Evolutionary conservation across 2,113 vertebrate genomes (phyloP), one percentile per base, ranked within the genome.

Genomic region (Anolis carolinensis): DNA sequence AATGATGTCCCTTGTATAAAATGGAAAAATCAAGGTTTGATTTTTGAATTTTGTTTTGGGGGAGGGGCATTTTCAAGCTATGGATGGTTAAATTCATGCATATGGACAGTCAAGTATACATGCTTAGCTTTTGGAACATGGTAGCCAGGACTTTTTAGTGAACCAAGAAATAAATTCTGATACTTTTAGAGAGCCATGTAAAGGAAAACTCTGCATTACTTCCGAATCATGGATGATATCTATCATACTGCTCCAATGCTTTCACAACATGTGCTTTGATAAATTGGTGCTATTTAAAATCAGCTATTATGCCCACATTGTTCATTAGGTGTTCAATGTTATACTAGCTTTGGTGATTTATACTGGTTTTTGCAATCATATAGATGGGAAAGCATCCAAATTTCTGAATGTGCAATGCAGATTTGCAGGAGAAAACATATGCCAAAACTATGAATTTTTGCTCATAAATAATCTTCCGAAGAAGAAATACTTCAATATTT

Each of bases 321-420:
- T 68, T 77, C 30, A 68, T 10, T 65, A 77, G 27, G 39, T 59
- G 70, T 39, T 86, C 34, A 80, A 81, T 25, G 65, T 48, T 50
- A 73, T 63, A 50, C 68, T 27, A 34, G 21, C 9, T 14, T 80
- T 30, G 16, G 27, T 86, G 84, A 63, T 86, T 86, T 86, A 86
- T 86, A 63, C 20, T 23, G 27, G 55, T 30, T 86, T 36, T 68
- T 44, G 32, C 27, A 20, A 52, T 16, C 71, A 83, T 16, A 27
- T 75, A 30, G 65, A 36, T 72, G 48, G 68, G 32, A 21, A 73
- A 39, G 16, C 5, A 10, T 73, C 52, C 50, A 27, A 62, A 59
- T 62, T 50, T 77, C 62, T 32, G 1, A 84, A 68, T 34, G 4
- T 36, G 39, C 55, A 16, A 59, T 59, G 55, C 55, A 59, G 55